Evolutionary conservation across 2,888 invertebrate species (phyloP).

Genomic region (Halictus quadricinctus): DNA sequence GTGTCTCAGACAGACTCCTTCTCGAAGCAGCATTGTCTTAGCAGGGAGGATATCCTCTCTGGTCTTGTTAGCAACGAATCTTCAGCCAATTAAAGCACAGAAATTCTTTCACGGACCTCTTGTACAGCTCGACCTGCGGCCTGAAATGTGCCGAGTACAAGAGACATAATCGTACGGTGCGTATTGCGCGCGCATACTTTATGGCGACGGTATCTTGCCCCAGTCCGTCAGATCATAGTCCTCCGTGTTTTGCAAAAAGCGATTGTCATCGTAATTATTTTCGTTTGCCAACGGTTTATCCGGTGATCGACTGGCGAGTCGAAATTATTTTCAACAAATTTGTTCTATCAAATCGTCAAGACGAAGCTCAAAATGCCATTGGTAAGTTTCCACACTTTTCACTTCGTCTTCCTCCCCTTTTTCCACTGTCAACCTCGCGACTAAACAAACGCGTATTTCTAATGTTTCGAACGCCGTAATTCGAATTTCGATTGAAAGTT

Average conservation of each 20-base stretch:
- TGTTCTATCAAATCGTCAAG: conserved; percentile 64
- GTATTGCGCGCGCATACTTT: conserved; percentile 49
- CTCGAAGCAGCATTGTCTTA: too few species aligned
- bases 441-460: conserved; percentile 18
- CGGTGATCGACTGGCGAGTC: conserved; percentile 37
- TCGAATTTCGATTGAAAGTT: neutral
- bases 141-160: neutral
- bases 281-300: neutral
- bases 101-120: neutral
- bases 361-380: conserved; percentile 78
- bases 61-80: too few species aligned
- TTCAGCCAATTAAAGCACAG: neutral
- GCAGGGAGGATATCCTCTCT: too few species aligned
- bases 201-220: conserved; percentile 53
- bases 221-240: conserved; percentile 30
- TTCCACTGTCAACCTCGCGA: conserved; percentile 43
- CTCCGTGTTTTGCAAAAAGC: conserved; percentile 31
- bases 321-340: conserved; percentile 43
- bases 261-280: conserved; percentile 5
- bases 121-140: neutral
- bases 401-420: conserved; percentile 34
- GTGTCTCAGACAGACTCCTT: too few species aligned
- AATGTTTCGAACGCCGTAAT: neutral
- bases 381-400: conserved; percentile 67
- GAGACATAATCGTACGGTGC: neutral